Conservation (phyloP, 2,888 invertebrate genomes). For the Himalopsyche japonica region DNA sequence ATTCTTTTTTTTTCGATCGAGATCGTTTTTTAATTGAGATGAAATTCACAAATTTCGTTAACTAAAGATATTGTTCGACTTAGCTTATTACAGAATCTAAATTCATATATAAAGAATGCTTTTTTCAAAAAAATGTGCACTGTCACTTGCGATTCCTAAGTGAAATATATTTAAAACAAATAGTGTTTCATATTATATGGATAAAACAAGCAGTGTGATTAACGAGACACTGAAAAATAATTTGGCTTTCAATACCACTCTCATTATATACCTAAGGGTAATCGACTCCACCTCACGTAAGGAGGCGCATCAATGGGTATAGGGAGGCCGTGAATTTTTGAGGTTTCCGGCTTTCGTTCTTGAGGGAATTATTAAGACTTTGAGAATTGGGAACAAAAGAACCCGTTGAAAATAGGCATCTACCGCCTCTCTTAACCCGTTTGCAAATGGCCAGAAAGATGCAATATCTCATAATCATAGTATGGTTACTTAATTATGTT, state of each 20-base stretch:
- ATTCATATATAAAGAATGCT: too few relatives aligned
- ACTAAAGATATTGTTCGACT: too few relatives aligned
- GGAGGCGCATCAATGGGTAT: background rate
- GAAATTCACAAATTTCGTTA: too few relatives aligned
- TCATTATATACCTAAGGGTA: background rate
- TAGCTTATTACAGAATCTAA: too few relatives aligned
- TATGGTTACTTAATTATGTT: background rate
- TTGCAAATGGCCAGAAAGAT: background rate
- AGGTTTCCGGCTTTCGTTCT: constrained; percentile 29
- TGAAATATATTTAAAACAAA: too few relatives aligned
- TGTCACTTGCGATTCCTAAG: too few relatives aligned
- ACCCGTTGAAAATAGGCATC: background rate
- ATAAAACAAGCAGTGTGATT: too few relatives aligned
- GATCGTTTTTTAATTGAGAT: too few relatives aligned
- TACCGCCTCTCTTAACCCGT: background rate
- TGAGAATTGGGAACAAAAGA: constrained; percentile 22
- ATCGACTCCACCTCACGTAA: background rate
- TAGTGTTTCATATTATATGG: too few relatives aligned
- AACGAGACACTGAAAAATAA: background rate
- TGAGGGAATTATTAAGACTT: constrained; percentile 28
- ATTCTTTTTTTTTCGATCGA: too few relatives aligned
- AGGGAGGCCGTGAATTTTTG: constrained; percentile 21
- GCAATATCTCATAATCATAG: background rate
- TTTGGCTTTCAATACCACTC: background rate
- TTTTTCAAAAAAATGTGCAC: too few relatives aligned